Evolutionary conservation across 2,113 vertebrate genomes (phyloP).

Genomic region (Pithys albifrons): DNA sequence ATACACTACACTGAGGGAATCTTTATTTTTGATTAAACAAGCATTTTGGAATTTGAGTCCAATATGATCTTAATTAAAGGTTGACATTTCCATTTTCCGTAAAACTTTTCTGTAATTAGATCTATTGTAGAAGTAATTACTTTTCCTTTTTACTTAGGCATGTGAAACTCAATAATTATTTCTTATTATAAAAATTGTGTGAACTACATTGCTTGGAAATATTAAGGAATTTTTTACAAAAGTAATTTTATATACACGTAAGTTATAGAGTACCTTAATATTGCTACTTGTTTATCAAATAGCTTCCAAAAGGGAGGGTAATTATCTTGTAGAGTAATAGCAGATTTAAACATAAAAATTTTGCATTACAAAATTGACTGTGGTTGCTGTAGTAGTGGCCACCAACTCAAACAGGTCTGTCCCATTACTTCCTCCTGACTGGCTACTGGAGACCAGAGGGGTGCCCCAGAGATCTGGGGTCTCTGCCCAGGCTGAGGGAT

Average conservation of each 20-base stretch:
- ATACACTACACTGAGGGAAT: neutral
- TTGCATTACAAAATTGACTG: neutral
- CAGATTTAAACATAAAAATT: neutral
- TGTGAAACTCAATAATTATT: slow-evolving; percentile 11
- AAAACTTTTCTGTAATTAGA: slow-evolving; percentile 21
- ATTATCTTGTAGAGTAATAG: neutral
- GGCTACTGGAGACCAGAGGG: neutral
- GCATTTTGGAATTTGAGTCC: neutral
- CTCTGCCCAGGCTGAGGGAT: neutral
- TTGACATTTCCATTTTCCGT: slow-evolving; percentile 53
- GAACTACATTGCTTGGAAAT: slow-evolving; percentile 32
- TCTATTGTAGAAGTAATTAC: slow-evolving; percentile 39
- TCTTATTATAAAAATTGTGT: slow-evolving; percentile 24
- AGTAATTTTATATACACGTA: neutral
- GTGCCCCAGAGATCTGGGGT: neutral
- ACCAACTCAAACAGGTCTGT: neutral
- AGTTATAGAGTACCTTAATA: neutral
- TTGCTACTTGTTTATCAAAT: neutral
- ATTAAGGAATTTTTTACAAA: neutral
- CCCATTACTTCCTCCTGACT: neutral
- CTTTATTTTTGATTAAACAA: slow-evolving; percentile 27
- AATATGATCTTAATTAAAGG: slow-evolving; percentile 36
- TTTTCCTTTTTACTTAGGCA: neutral
- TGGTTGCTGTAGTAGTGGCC: neutral
- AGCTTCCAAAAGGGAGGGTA: neutral